These are phyloP conservation scores for Griposia aprilina DNA, from an alignment of 2,888 invertebrate species.

Conservation along the genomic window DNA sequence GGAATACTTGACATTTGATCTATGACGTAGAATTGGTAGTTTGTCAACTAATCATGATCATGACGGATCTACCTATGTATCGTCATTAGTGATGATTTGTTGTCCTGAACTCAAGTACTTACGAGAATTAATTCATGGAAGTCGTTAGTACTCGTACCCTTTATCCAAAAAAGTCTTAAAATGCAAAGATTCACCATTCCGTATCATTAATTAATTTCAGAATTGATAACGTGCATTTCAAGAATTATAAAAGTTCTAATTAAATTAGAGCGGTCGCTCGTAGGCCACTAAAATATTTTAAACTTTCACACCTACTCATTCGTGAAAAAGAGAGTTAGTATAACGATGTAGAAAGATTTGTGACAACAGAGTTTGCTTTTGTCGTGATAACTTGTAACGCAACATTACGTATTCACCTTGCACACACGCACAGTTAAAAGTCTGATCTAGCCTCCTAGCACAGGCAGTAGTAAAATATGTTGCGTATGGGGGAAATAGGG, in stretches of 20 bases:
- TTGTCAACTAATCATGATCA: constrained; percentile 10
- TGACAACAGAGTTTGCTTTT: constrained; percentile 46
- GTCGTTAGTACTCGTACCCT: background rate
- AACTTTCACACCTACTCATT: constrained; percentile 62
- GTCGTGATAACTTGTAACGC: constrained; percentile 60
- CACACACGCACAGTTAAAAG: constrained; percentile 33
- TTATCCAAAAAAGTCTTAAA: too few species aligned
- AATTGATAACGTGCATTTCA: background rate
- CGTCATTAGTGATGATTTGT: constrained; percentile 15
- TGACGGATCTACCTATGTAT: background rate
- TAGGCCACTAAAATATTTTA: constrained; percentile 36
- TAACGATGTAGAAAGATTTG: constrained; percentile 44
- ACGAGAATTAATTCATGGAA: constrained; percentile 3
- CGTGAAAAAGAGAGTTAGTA: constrained; percentile 61
- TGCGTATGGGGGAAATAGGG: constrained; percentile 39
- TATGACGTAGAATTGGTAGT: constrained; percentile 36
- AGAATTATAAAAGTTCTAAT: constrained; percentile 12
- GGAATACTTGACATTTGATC: constrained; percentile 44
- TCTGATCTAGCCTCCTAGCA: background rate
- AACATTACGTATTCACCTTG: constrained; percentile 50
- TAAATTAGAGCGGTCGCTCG: constrained; percentile 21
- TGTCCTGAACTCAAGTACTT: constrained; percentile 8
- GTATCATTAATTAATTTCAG: background rate
- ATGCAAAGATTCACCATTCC: background rate
- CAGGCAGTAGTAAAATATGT: constrained; percentile 20